A percentile compares a stretch with the other conserved stretches of the same genome.
phyloP scores from a whole-genome alignment of 2,113 vertebrate genomes.

The Ciconia maguari region DNA sequence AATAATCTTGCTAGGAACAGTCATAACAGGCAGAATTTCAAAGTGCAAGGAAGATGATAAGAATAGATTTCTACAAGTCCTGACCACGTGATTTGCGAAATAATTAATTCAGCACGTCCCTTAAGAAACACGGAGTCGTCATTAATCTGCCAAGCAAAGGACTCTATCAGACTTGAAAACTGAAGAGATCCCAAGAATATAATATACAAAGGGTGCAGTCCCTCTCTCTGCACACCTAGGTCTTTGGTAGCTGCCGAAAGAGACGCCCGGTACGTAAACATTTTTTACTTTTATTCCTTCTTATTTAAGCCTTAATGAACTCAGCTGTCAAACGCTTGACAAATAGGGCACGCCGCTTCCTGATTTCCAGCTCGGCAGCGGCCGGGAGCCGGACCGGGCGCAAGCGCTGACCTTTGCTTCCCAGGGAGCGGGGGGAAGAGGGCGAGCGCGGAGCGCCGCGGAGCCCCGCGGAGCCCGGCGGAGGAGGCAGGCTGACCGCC shows the following conservation, averaged over 20 bases:
- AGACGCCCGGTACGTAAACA: slow-evolving; percentile 93
- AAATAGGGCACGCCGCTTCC: slow-evolving; percentile 90
- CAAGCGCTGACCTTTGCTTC: slow-evolving; percentile 80
- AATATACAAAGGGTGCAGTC: slow-evolving; percentile 90
- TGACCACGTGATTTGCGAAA: slow-evolving; percentile 99
- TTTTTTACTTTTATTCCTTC: slow-evolving; percentile 89
- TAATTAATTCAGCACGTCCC: slow-evolving; percentile 99
- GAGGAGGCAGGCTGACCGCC: not conserved
- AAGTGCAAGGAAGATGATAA: slow-evolving; percentile 93
- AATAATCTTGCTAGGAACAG: slow-evolving; percentile 77
- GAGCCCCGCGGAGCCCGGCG: not conserved
- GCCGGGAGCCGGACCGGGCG: slow-evolving; percentile 80
- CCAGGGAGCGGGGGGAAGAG: slow-evolving; percentile 56
- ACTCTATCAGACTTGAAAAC: slow-evolving; percentile 99
- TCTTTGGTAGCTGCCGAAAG: slow-evolving; percentile 84
- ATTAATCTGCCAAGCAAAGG: slow-evolving; percentile 99
- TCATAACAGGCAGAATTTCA: slow-evolving; percentile 82
- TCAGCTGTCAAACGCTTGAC: slow-evolving; percentile 94
- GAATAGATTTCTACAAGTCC: slow-evolving; percentile 90
- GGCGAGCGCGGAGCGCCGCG: slow-evolving; percentile 3
- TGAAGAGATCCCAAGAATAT: slow-evolving; percentile 99
- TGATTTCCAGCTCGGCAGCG: slow-evolving; percentile 79
- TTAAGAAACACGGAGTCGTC: slow-evolving; percentile 99
- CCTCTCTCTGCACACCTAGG: slow-evolving; percentile 83
- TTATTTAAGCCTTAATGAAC: slow-evolving; percentile 88